Evolutionary conservation across 2,113 vertebrate species (phyloP).

Genomic region (Ctenodactylus gundi): DNA sequence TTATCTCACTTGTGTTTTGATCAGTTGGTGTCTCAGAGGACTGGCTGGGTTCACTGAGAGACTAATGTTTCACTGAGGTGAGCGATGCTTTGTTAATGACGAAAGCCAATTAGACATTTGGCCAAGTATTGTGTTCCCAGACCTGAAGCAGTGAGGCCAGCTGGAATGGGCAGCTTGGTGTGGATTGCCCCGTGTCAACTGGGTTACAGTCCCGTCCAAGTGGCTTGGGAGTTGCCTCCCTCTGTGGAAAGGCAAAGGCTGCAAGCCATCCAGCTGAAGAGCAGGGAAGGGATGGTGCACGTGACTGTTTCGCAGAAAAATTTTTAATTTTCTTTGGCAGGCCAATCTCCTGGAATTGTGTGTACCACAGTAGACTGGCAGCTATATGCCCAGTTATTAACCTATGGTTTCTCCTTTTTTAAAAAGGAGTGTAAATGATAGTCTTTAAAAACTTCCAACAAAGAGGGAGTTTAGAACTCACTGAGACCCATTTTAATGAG

Average conservation of each 20-base stretch:
- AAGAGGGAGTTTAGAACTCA: slow-evolving; percentile 11
- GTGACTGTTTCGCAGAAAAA: neutral
- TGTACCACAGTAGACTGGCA: neutral
- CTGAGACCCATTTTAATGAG: neutral
- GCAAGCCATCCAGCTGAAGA: neutral
- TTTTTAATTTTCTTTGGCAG: neutral
- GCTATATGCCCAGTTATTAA: neutral
- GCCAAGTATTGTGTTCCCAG: slow-evolving; percentile 9
- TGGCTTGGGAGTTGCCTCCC: neutral
- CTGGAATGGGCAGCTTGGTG: neutral
- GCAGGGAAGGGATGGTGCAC: neutral
- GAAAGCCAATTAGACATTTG: neutral
- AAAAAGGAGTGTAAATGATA: neutral
- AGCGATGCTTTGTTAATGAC: slow-evolving; percentile 26
- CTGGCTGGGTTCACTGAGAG: slow-evolving; percentile 45
- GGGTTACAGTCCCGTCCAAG: neutral
- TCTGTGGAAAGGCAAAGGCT: neutral
- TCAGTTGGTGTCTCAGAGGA: slow-evolving; percentile 22
- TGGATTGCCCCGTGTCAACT: neutral
- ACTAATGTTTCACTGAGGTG: slow-evolving; percentile 10
- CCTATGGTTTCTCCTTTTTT: neutral
- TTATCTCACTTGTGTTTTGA: slow-evolving; percentile 46
- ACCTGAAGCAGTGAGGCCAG: neutral
- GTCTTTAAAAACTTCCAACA: neutral
- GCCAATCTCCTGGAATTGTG: neutral